These are phyloP conservation scores for Sparus aurata DNA, from an alignment of 2,797 vertebrate genomes.

Conservation along the genomic window DNA sequence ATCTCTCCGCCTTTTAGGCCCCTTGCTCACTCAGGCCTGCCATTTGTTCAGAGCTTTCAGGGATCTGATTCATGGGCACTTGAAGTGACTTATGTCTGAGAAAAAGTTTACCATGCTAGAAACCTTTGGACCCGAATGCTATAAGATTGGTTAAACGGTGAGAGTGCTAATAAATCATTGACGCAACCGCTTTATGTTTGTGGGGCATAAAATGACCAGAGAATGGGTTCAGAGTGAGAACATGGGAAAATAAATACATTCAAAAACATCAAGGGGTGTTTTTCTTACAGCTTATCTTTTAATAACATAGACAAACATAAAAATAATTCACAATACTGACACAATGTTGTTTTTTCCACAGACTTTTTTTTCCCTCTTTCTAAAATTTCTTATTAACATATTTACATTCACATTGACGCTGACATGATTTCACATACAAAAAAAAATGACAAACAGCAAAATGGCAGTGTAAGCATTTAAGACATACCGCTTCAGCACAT, in stretches of 20 bases:
- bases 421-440: slow-evolving; percentile 67
- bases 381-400: slow-evolving; percentile 87
- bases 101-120: slow-evolving; percentile 54
- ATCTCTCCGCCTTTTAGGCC: slow-evolving; percentile 64
- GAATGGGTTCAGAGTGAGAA: slow-evolving; percentile 15
- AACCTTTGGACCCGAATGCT: slow-evolving; percentile 34
- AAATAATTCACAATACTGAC: slow-evolving; percentile 81
- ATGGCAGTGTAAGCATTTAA: slow-evolving; percentile 75
- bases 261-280: slow-evolving; percentile 8
- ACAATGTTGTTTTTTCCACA: slow-evolving; percentile 57
- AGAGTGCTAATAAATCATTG: slow-evolving; percentile 5
- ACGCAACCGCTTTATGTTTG: slow-evolving; percentile 22
- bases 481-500: slow-evolving; percentile 64
- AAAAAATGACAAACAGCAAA: slow-evolving; percentile 64
- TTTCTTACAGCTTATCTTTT: slow-evolving; percentile 70
- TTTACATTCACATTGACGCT: slow-evolving; percentile 77
- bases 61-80: slow-evolving; percentile 67
- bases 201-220: slow-evolving; percentile 10
- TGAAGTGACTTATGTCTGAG: slow-evolving; percentile 74
- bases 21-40: slow-evolving; percentile 47
- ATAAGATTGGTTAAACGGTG: slow-evolving; percentile 14
- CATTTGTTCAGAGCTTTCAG: slow-evolving; percentile 66
- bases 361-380: slow-evolving; percentile 60
- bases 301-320: slow-evolving; percentile 76
- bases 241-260: slow-evolving; percentile 15